Percentiles rank a stretch among this genome's conserved stretches.
Evolutionary conservation across 2,888 invertebrate genomes (phyloP).

Genomic region (Elmis aenea): DNA sequence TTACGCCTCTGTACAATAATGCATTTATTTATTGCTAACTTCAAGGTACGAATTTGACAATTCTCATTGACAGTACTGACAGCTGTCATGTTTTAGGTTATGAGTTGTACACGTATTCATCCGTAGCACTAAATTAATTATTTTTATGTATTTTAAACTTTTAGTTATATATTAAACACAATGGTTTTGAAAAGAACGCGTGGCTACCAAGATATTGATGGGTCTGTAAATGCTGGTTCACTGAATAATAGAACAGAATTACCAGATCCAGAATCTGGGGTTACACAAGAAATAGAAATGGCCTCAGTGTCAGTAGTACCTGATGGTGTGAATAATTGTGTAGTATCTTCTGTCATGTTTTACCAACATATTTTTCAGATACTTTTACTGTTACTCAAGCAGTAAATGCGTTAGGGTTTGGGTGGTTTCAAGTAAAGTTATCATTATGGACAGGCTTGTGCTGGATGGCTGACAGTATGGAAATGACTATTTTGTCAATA

Average conservation of each 20-base stretch:
- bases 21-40: no score
- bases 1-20: no score
- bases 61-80: no score
- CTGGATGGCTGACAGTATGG: constrained; percentile 99
- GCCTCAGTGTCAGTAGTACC: constrained; percentile 75
- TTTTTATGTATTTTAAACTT: not conserved
- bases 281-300: constrained; percentile 67
- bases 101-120: no score
- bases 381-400: constrained; percentile 84
- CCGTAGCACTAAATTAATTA: not conserved
- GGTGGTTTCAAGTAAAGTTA: constrained; percentile 84
- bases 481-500: constrained; percentile 94
- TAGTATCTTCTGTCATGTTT: constrained; percentile 1
- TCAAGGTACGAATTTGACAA: no score
- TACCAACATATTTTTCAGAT: constrained; percentile 51
- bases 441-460: constrained; percentile 81
- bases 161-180: no score
- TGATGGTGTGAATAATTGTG: constrained; percentile 54
- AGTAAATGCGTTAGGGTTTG: constrained; percentile 81
- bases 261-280: constrained; percentile 47
- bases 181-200: constrained; percentile 51
- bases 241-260: constrained; percentile 38
- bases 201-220: constrained; percentile 61
- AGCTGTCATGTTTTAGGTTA: no score
- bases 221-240: constrained; percentile 42